Base-by-base conservation (phyloP, 2,888 invertebrate genomes). In the Apamea crenata region DNA sequence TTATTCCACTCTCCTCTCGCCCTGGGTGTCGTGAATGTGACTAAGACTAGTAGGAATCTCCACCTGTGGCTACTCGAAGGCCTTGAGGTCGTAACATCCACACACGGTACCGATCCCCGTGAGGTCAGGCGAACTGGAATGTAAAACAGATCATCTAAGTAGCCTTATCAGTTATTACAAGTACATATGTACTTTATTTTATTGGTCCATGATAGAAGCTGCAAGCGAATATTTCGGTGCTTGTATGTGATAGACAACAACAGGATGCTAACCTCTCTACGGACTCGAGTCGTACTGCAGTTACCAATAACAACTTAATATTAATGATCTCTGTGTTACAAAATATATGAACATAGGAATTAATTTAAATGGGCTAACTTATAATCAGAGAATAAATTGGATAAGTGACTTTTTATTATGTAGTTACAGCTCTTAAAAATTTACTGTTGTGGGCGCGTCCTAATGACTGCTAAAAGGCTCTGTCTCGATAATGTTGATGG, bases 401-500 rank as follows among this genome's bases (percentile, higher is more conserved):
- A 56, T 56, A 25, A n/a, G 12, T 25, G 29, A 25, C 21, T 47
- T 32, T 78, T 78, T 70, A 67, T n/a, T 12, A 56, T 18, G 47
- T 56, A 66, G 80, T 47, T 71, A 21, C 47, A 71, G 65, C 63
- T 78, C 63, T 79, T 78, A 68, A 77, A 78, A 44, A 25, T 29
- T 59, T 50, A 77, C 36, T 36, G 78, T 36, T 56, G 25, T 16
- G 44, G 12, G 36, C 7, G 16, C 40, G 4, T 36, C 29, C 40
- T 68, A 53, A 69, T 69, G 44, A 78, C 32, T 65, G 79, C 53
- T 78, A 79, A 78, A 78, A 79, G 63, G 44, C 8, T 65, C 12
- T 2, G 25, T 36, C 44, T 65, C 10, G 44, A 71, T 79, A 36
- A 65, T 36, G 29, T 56, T 79, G 32, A 18, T 59, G 32, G 50